phyloP scores from a whole-genome alignment of 2,797 vertebrate species.

The Orestias chungarensis region DNA sequence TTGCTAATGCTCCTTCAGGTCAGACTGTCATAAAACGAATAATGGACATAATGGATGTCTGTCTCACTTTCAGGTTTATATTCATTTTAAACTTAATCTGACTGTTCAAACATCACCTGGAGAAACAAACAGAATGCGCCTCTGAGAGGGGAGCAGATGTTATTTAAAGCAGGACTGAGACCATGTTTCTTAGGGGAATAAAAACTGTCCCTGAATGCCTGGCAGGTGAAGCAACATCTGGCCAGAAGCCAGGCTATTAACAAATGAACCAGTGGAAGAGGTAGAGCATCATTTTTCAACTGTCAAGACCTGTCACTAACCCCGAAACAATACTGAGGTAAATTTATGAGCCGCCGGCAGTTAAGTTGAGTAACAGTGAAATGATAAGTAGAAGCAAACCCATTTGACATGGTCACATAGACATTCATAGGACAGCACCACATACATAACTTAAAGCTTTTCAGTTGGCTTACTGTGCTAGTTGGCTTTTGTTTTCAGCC shows the following conservation, averaged over 20 bases:
- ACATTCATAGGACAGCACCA: conserved; percentile 50
- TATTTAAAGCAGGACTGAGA: too few species aligned
- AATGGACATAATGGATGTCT: too few species aligned
- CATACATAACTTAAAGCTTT: conserved; percentile 53
- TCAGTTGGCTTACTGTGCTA: conserved; percentile 42
- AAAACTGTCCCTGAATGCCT: conserved; percentile 26
- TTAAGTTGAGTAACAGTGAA: conserved; percentile 64
- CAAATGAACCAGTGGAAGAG: conserved; percentile 62
- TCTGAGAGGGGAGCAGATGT: too few species aligned
- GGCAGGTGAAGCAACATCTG: conserved; percentile 58
- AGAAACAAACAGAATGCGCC: too few species aligned
- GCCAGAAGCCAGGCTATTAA: conserved; percentile 70
- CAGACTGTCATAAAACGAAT: too few species aligned
- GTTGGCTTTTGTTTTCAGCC: conserved; percentile 30
- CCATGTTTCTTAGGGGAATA: too few species aligned
- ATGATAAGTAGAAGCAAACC: conserved; percentile 66
- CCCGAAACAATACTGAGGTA: conserved; percentile 64
- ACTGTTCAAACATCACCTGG: too few species aligned
- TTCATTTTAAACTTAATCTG: too few species aligned
- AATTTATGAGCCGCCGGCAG: conserved; percentile 58
- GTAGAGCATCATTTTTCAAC: conserved; percentile 64
- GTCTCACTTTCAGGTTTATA: too few species aligned
- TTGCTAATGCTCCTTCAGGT: too few species aligned
- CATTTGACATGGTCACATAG: conserved; percentile 69
- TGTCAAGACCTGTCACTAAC: conserved; percentile 63